A percentile compares a stretch with the other conserved stretches of the same genome.
Evolutionary conservation across 2,797 vertebrate species (phyloP).

Genomic region (Tokudaia muenninki): DNA sequence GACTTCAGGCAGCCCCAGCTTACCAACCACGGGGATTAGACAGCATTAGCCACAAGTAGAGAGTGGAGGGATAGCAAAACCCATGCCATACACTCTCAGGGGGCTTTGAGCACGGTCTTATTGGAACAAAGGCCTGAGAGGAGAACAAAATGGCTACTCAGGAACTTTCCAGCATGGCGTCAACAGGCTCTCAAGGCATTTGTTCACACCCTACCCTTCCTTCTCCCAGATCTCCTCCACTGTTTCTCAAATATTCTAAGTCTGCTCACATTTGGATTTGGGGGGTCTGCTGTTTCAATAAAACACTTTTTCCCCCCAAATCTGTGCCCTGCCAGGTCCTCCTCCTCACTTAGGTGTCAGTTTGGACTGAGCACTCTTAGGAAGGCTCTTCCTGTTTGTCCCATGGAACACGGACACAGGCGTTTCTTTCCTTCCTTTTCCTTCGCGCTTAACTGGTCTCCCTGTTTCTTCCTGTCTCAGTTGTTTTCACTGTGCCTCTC

Average conservation of each 20-base stretch:
- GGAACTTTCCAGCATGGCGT: not conserved
- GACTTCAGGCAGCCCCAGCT: not conserved
- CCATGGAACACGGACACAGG: not conserved
- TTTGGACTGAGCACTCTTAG: not conserved
- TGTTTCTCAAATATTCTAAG: constrained; percentile 31
- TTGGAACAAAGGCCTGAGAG: not conserved
- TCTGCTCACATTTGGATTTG: not conserved
- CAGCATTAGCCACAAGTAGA: not conserved
- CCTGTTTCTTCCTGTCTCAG: not conserved
- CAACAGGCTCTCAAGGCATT: constrained; percentile 6
- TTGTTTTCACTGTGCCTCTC: not conserved
- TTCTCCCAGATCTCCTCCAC: not conserved
- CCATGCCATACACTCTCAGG: not conserved
- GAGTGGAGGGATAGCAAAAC: not conserved
- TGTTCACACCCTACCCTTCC: not conserved
- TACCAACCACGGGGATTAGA: not conserved
- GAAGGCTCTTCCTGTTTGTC: not conserved
- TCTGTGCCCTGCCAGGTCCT: not conserved
- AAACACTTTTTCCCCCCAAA: not conserved
- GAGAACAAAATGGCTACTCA: not conserved
- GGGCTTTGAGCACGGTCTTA: not conserved
- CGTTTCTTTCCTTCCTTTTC: not conserved
- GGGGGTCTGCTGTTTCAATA: not conserved
- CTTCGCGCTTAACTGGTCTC: not conserved
- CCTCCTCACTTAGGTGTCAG: not conserved